Evolutionary conservation across 2,113 vertebrate genomes (phyloP), one percentile per base, ranked within the genome.

Genomic region (Micronycteris hirsuta): DNA sequence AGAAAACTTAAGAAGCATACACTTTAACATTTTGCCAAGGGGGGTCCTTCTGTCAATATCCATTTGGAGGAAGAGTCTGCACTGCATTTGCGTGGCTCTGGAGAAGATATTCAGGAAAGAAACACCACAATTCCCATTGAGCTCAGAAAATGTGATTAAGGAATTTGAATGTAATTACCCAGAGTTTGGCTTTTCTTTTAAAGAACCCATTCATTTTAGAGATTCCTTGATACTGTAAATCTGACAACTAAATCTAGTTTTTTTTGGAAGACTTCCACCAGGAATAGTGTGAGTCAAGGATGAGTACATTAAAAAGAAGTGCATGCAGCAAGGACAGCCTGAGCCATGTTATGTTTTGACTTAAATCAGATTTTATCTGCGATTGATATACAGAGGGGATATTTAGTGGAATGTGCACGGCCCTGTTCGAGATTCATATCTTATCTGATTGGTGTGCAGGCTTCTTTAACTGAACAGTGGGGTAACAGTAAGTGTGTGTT

Each of bases 91-190:
- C 91, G 83, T 94, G 49, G 38, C 77, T 86, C 74, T 88, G 74
- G 81, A 94, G 77, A 91, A 93, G 86, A 94, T 65, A 70, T 22
- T 88, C 89, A 89, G 81, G 73, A 94, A 93, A 96, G 93, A 93
- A 97, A 95, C 90, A 92, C 94, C 89, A 77, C 83, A 95, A 81
- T 95, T 97, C 86, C 94, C 96, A 78, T 5, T 84, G 95, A 97
- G 91, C 93, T 95, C 63, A 49, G 96, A 96, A 97, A 97, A 98
- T 96, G 58, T 97, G 95, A 97, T 98, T 97, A 98, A 96, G 89
- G 96, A 97, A 94, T 96, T 96, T 89, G 89, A 96, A 96, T 96
- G 83, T 94, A 97, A 98, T 98, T 98, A 97, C 78, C 74, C 85
- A 74, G 85, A 96, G 86, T 97, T 97, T 97, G 94, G 71, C 91